Evolutionary conservation across 2,888 invertebrate species (phyloP).

Genomic region (Ctenicera cuprea): DNA sequence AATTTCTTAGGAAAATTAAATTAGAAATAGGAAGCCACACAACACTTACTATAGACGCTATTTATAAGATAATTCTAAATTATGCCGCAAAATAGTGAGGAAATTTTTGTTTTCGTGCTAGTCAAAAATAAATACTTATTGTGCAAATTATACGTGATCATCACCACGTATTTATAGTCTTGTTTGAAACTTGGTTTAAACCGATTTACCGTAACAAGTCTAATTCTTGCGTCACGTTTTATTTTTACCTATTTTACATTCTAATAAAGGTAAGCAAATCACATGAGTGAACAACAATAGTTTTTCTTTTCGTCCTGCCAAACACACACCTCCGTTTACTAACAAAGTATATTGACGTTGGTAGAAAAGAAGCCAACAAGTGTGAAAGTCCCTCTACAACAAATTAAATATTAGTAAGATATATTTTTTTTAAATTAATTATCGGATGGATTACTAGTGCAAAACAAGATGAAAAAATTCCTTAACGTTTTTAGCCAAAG

Average conservation of each 20-base stretch:
- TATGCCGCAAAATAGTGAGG: neutral
- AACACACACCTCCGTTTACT: conserved; percentile 4
- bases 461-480: too few species aligned
- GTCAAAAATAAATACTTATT: neutral
- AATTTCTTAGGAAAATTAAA: neutral
- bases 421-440: too few species aligned
- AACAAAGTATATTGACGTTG: conserved; percentile 12
- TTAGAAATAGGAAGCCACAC: neutral
- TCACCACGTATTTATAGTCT: neutral
- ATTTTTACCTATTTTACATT: neutral
- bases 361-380: conserved; percentile 18
- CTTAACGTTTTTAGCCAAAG: neutral
- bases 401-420: neutral
- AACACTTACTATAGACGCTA: too few species aligned
- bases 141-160: neutral
- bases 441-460: too few species aligned
- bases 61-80: neutral
- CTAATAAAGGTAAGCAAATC: neutral
- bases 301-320: neutral
- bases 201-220: neutral
- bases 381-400: neutral
- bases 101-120: neutral
- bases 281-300: conserved; percentile 1
- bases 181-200: neutral
- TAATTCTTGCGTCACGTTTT: neutral